Evolutionary conservation across 2,797 vertebrate genomes (phyloP).

Genomic region (Staurois parvus): DNA sequence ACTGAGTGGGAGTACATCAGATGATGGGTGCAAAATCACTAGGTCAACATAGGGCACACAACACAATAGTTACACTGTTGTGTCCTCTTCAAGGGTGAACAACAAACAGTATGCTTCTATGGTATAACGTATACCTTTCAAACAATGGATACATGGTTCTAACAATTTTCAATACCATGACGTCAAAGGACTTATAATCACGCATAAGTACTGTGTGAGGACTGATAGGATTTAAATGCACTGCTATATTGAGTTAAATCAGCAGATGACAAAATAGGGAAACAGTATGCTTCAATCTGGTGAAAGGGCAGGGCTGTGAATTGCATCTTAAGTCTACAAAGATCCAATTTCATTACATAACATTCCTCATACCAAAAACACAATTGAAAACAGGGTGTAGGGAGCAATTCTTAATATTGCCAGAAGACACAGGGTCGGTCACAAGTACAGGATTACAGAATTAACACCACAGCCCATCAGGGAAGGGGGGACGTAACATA

Average conservation of each 20-base stretch:
- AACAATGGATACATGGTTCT: too few relatives aligned
- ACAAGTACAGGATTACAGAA: background rate
- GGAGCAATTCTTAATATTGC: background rate
- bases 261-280: background rate
- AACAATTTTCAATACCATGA: background rate
- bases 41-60: too few relatives aligned
- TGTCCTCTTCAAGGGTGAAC: too few relatives aligned
- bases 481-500: background rate
- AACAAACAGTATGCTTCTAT: too few relatives aligned
- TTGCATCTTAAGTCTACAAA: background rate
- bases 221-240: background rate
- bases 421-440: background rate
- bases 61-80: too few relatives aligned
- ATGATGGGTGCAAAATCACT: too few relatives aligned
- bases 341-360: background rate
- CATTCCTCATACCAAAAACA: background rate
- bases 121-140: too few relatives aligned
- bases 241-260: background rate
- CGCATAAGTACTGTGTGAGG: background rate
- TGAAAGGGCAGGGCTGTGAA: background rate
- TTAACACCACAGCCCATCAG: background rate
- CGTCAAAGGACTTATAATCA: background rate
- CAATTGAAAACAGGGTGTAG: background rate
- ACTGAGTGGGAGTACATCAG: too few relatives aligned
- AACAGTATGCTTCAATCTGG: background rate